Evolutionary conservation across 2,113 vertebrate species (phyloP), one percentile per base, ranked within the genome.

Genomic region (Elanoides forficatus): DNA sequence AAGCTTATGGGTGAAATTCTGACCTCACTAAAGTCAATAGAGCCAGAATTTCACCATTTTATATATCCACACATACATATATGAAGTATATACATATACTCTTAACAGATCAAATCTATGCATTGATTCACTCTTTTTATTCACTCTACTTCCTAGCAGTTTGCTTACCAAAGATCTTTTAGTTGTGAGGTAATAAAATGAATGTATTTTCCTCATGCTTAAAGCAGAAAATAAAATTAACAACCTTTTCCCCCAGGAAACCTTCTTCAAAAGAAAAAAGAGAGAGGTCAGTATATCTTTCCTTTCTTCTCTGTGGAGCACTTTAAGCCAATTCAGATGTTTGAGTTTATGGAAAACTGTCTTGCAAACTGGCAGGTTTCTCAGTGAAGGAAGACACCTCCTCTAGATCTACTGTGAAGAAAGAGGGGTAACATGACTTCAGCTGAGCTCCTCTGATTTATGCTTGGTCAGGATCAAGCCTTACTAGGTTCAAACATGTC

Each of bases 1-100:
- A 86, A 96, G 96, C 91, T 97, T 97, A 96, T 52, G 91, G 94
- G 84, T 97, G 95, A 96, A 93, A 83, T 55, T 66, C 48, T 97
- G 91, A 97, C 95, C 95, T 80, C 67, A 2, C 45, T 40, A 36
- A 70, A 91, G 86, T 76, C 86, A 87, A 23, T 80, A 8, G 22
- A 76, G 86, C 13, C 4, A 18, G 27, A 78, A 58, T 88, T 73
- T 14, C 74, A 13, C 91, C 76, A 10, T 92, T 95, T 91, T n/a
- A 22, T 90, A 68, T 53, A 48, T 30, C 17, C 81, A 14, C 62
- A 62, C 45, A 36, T 3, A 48, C 27, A 30, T 42, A 22, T 34
- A 22, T 53, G 43, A 73, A 73, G 62, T 48, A 50, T 81, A 20
- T 42, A 25, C 68, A 23, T 84, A 52, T 60, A 73, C 78, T 93